Evolutionary conservation across 2,797 vertebrate species (phyloP).

Genomic region (Euthynnus affinis): DNA sequence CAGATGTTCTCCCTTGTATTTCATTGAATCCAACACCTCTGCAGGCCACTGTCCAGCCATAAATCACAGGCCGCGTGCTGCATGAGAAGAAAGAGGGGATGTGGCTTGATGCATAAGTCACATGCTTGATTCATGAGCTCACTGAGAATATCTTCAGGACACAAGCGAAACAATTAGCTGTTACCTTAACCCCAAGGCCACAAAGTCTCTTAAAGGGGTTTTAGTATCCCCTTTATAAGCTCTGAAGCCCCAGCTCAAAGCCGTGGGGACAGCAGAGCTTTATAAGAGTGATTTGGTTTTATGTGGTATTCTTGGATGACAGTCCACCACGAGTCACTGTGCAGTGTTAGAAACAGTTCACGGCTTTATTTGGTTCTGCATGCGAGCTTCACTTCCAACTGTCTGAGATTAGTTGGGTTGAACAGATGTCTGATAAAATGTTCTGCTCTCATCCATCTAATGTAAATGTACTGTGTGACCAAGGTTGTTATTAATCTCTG

Average conservation of each 20-base stretch:
- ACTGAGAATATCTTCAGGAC: conserved; percentile 73
- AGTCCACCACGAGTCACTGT: conserved; percentile 74
- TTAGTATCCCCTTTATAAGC: conserved; percentile 81
- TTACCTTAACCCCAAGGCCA: conserved; percentile 82
- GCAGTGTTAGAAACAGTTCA: conserved; percentile 81
- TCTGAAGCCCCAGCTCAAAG: conserved; percentile 70
- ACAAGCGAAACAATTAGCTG: conserved; percentile 86
- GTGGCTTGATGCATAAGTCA: conserved; percentile 79
- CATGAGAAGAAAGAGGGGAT: conserved; percentile 68
- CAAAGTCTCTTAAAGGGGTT: conserved; percentile 80
- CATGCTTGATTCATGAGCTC: conserved; percentile 84
- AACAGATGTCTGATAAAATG: conserved; percentile 79
- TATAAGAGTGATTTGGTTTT: conserved; percentile 84
- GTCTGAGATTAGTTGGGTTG: conserved; percentile 65
- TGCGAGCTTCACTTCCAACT: conserved; percentile 57
- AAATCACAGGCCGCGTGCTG: conserved; percentile 80
- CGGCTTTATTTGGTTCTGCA: conserved; percentile 71
- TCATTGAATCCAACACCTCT: conserved; percentile 86
- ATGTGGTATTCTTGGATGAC: conserved; percentile 85
- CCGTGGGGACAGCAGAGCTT: conserved; percentile 76
- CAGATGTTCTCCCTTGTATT: conserved; percentile 86
- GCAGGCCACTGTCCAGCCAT: conserved; percentile 83
- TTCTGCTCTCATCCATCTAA: conserved; percentile 66
- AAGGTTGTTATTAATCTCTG: conserved; percentile 69
- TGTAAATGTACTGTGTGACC: conserved; percentile 65